Percentiles rank a stretch among this genome's conserved stretches.
Conservation (phyloP, 2,888 invertebrate species). For the Melinaea menophilus region DNA sequence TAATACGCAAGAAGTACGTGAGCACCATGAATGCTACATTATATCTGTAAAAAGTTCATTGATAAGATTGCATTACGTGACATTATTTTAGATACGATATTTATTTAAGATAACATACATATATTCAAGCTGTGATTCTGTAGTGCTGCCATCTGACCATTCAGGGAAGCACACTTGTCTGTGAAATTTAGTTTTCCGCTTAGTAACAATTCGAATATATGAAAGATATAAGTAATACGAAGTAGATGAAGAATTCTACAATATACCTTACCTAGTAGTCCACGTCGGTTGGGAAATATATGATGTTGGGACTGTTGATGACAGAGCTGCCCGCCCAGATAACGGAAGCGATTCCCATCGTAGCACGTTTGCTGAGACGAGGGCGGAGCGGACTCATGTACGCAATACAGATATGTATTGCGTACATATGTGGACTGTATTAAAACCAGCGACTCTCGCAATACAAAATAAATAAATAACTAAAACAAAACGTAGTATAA, state of each 20-base stretch:
- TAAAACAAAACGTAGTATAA: no score
- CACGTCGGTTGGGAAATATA: conserved; percentile 87
- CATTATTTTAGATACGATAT: background rate
- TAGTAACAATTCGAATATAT: background rate
- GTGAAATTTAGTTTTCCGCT: conserved; percentile 25
- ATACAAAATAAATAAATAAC: no score
- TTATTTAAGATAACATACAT: conserved; percentile 78
- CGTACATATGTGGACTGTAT: no score
- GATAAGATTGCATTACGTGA: background rate
- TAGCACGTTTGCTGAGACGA: conserved; percentile 85
- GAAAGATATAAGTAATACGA: conserved; percentile 46
- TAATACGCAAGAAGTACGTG: no score
- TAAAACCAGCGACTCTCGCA: no score
- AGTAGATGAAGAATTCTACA: background rate
- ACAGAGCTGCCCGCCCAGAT: conserved; percentile 91
- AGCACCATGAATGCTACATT: conserved; percentile 92
- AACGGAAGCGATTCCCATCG: conserved; percentile 87
- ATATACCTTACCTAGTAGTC: conserved; percentile 56
- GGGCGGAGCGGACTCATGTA: no score
- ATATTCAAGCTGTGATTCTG: conserved; percentile 83
- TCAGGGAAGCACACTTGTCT: conserved; percentile 88
- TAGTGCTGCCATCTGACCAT: conserved; percentile 91
- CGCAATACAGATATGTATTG: no score
- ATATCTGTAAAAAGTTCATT: conserved; percentile 81
- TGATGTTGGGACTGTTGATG: conserved; percentile 89